phyloP scores from a whole-genome alignment of 2,888 invertebrate species.

The Palloptera scutellata region DNA sequence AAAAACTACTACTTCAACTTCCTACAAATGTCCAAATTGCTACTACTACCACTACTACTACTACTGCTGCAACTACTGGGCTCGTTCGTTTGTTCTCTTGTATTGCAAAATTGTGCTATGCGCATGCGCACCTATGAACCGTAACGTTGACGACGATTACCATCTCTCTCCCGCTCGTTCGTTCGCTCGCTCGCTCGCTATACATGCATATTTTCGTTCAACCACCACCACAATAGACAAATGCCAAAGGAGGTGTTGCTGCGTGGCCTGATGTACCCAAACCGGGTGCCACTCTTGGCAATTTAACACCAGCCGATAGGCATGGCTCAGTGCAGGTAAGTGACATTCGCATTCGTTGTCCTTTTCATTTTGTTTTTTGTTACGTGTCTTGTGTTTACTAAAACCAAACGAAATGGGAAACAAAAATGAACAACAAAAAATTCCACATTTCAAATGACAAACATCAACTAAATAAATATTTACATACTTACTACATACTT shows the following conservation, averaged over 20 bases:
- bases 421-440: too few species aligned
- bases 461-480: too few species aligned
- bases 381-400: constrained; percentile 7
- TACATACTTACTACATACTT: too few species aligned
- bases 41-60: background rate
- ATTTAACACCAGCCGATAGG: constrained; percentile 92
- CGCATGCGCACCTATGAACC: background rate
- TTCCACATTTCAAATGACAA: too few species aligned
- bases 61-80: background rate
- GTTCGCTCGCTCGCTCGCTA: background rate
- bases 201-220: too few species aligned
- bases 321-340: constrained; percentile 96
- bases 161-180: background rate
- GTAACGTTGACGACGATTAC: background rate
- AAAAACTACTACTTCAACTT: constrained; percentile 11
- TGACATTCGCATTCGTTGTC: constrained; percentile 42
- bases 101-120: constrained; percentile 4
- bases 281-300: constrained; percentile 79
- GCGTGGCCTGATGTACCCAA: constrained; percentile 89
- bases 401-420: background rate
- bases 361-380: background rate
- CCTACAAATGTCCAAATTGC: constrained; percentile 5
- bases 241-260: constrained; percentile 77
- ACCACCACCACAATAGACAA: constrained; percentile 53
- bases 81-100: constrained; percentile 9